Conservation (phyloP, 2,113 vertebrate genomes). For the Spea bombifrons region DNA sequence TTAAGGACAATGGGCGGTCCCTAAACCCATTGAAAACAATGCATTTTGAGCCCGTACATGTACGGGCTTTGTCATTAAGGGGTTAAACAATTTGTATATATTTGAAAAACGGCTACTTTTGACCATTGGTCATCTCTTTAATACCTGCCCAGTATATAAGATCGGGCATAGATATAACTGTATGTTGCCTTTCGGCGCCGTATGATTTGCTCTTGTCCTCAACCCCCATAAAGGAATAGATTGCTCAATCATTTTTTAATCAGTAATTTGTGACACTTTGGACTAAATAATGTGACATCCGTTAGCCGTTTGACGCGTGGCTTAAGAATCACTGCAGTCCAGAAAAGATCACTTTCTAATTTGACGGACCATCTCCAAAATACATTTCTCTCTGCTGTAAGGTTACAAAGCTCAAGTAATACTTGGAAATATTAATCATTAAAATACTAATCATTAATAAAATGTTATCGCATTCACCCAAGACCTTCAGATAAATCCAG, state of each 20-base stretch:
- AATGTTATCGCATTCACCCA: conserved; percentile 36
- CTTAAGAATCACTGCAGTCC: conserved; percentile 5
- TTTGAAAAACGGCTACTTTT: no score
- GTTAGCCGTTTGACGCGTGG: neutral
- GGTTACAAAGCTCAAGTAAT: conserved; percentile 17
- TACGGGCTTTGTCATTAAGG: no score
- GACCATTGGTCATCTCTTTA: no score
- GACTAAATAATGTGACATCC: neutral
- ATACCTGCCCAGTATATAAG: no score
- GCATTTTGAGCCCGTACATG: no score
- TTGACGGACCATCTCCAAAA: conserved; percentile 23
- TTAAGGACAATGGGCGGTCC: no score
- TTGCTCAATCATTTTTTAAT: neutral
- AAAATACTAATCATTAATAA: conserved; percentile 46
- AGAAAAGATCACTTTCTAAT: conserved; percentile 14
- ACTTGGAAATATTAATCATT: conserved; percentile 27
- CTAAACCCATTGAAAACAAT: no score
- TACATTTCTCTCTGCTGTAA: conserved; percentile 7
- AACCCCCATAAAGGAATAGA: neutral
- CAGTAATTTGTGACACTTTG: neutral
- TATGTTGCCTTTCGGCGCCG: no score
- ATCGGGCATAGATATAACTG: no score
- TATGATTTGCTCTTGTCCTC: no score
- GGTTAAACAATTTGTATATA: no score
- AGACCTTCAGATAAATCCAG: conserved; percentile 37